Base-by-base conservation (phyloP, 2,888 invertebrate species). In the Tupiocoris notatus region DNA sequence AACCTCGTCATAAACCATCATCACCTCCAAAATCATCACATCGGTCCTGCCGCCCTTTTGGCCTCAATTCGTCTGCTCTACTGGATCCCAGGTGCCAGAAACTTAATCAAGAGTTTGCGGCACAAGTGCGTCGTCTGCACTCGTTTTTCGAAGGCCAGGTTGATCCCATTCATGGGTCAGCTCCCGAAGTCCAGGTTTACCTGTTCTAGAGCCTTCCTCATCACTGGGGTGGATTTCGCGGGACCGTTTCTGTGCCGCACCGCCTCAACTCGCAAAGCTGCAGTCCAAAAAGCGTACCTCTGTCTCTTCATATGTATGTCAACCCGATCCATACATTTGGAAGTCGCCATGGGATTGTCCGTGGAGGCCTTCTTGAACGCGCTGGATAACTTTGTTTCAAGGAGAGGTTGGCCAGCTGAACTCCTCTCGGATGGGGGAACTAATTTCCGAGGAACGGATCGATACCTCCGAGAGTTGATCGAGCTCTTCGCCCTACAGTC, bases 351-450 rank as follows among this genome's bases (percentile, higher is more conserved):
- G 0, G 81, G 81, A 25, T 64, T 83, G 1, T 79, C 82, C 0
- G 81, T 81, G 0, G 81, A 82, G 22, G 80, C 80, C 0, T 83
- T 84, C 76, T 16, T 83, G 2, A 81, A 82, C 0, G 79, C 82
- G 0, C 76, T 83, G 1, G 76, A 81, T 2, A 71, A 82, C 65
- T 83, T 83, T 68, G 76, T 81, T 0, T 76, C 81, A 0, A 24
- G 83, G 17, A 61, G 82, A 62, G 83, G 83, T 1, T 63, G 79
- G n/a, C 81, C 81, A 0, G 22, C 73, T 9, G 76, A 81, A 0
- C 78, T 84, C 0, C 81, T 78, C 63, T 82, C 82, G 1, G 83
- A 84, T 73, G 82, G 82, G 24, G 82, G 81, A 0, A 82, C 81
- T 0, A 83, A 83, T 76, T 84, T 83, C 71, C 80, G 83, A 1